Conservation (phyloP, 2,888 invertebrate genomes). For the Drosophila nigricruria region DNA sequence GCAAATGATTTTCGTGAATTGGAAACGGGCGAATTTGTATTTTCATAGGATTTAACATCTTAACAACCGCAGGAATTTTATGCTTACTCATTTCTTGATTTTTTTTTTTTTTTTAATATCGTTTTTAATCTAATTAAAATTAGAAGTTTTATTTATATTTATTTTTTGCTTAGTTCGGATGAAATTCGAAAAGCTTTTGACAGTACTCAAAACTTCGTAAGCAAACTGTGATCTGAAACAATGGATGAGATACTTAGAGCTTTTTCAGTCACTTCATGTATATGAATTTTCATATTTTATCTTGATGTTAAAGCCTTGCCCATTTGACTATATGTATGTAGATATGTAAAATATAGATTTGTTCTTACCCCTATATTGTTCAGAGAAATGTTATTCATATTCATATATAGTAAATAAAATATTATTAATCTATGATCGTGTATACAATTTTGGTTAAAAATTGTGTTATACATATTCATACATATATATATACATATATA, state of each 20-base stretch:
- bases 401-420: background rate
- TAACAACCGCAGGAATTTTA: slow-evolving; percentile 10
- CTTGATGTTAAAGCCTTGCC: too few species aligned
- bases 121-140: background rate
- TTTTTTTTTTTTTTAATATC: too few species aligned
- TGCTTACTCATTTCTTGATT: slow-evolving; percentile 43
- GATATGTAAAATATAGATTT: too few species aligned
- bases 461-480: too few species aligned
- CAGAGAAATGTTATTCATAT: background rate
- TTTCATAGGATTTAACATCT: slow-evolving; percentile 13
- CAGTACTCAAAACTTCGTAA: too few species aligned
- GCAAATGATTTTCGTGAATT: slow-evolving; percentile 22
- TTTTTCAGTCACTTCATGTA: too few species aligned
- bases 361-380: background rate
- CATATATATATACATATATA: too few species aligned
- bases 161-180: background rate
- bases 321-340: too few species aligned
- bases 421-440: background rate
- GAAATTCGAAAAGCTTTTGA: too few species aligned
- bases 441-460: too few species aligned
- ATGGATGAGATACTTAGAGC: too few species aligned
- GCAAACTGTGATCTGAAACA: background rate
- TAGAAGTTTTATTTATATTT: background rate
- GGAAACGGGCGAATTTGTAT: slow-evolving; percentile 26
- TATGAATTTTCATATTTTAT: too few species aligned